A percentile compares a stretch with the other conserved stretches of the same genome.
These are phyloP conservation scores for Amphiprion percula DNA, from an alignment of 2,113 vertebrate genomes.

Conservation along the genomic window DNA sequence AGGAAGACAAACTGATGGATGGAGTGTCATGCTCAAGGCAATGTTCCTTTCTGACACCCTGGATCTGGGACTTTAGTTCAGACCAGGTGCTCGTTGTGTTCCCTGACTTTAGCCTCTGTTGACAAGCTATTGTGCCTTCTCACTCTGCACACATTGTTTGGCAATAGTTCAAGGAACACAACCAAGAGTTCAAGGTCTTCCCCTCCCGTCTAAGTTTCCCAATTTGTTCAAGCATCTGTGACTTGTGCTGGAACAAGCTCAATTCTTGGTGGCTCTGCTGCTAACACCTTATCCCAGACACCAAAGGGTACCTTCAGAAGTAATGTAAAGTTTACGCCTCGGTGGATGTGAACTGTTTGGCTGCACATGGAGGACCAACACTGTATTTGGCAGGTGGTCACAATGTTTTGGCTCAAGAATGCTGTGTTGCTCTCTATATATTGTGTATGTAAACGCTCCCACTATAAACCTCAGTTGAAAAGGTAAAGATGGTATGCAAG, in stretches of 20 bases:
- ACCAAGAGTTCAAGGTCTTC: background rate
- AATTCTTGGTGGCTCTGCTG: background rate
- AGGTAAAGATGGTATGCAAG: constrained; percentile 18
- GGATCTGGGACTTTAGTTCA: background rate
- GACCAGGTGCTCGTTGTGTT: no score
- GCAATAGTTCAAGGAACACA: constrained; percentile 2
- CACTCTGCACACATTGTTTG: background rate
- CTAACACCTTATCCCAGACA: background rate
- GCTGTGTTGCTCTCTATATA: background rate
- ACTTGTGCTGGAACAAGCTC: background rate
- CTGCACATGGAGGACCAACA: background rate
- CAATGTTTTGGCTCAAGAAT: background rate
- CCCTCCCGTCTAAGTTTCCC: constrained; percentile 6
- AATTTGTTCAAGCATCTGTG: background rate
- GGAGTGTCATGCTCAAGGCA: background rate
- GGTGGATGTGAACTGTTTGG: background rate
- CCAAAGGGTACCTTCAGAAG: background rate
- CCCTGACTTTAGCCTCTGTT: background rate
- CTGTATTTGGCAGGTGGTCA: background rate
- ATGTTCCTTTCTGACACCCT: constrained; percentile 1
- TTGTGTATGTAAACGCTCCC: background rate
- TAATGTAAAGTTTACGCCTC: background rate
- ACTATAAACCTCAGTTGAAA: background rate
- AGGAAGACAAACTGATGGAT: background rate
- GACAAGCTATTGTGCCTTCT: background rate